A percentile compares a stretch with the other conserved stretches of the same genome.
Conservation (phyloP, 2,797 vertebrate species). For the Champsocephalus gunnari region DNA sequence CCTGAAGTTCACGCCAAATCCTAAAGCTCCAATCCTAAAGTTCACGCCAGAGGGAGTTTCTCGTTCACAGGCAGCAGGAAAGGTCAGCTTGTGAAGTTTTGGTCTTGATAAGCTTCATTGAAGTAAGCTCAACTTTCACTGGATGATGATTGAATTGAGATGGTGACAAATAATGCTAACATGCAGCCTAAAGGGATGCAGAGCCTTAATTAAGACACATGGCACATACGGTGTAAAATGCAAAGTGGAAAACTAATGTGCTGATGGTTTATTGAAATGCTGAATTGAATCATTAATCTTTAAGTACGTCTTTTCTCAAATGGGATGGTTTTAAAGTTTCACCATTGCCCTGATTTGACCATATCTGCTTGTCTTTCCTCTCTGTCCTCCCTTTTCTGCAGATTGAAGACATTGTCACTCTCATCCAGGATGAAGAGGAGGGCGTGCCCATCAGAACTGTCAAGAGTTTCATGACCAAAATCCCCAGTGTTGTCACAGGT, state of each 20-base stretch:
- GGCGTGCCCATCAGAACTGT: slow-evolving; percentile 97
- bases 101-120: neutral
- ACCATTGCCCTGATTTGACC: neutral
- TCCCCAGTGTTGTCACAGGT: slow-evolving; percentile 98
- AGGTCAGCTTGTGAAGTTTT: neutral
- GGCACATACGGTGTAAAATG: too few relatives aligned
- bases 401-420: slow-evolving; percentile 96
- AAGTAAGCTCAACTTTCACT: neutral
- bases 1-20: too few relatives aligned
- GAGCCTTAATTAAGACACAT: too few relatives aligned
- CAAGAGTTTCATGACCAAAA: slow-evolving; percentile 99
- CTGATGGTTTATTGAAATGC: slow-evolving; percentile 3
- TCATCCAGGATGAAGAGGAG: slow-evolving; percentile 95
- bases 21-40: too few relatives aligned
- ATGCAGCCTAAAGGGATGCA: neutral
- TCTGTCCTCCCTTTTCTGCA: slow-evolving; percentile 63
- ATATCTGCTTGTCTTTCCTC: neutral
- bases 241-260: neutral
- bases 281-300: neutral
- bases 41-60: too few relatives aligned
- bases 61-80: neutral
- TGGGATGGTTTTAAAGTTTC: slow-evolving; percentile 2
- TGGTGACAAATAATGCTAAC: neutral
- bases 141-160: too few relatives aligned
- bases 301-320: neutral